These are phyloP conservation scores for Poeciliopsis turrubarensis DNA, from an alignment of 2,113 vertebrate genomes.

Conservation along the genomic window DNA sequence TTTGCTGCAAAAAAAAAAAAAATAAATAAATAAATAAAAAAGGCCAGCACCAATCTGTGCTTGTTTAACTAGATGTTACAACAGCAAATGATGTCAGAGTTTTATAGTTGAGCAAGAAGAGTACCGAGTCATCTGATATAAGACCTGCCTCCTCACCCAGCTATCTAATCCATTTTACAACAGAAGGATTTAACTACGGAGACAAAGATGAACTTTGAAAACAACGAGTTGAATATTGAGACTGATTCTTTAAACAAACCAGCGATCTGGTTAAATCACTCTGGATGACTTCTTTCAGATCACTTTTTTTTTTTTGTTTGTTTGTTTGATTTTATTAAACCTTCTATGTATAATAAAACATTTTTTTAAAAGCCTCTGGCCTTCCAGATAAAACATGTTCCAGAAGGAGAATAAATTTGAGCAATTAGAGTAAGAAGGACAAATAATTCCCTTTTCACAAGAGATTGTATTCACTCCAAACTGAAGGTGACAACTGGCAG, in stretches of 20 bases:
- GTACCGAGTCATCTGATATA: slow-evolving; percentile 17
- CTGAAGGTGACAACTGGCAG: slow-evolving; percentile 73
- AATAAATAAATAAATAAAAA: background rate
- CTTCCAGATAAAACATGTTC: slow-evolving; percentile 5
- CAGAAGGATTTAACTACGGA: background rate
- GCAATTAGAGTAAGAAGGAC: slow-evolving; percentile 49
- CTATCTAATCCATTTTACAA: slow-evolving; percentile 15
- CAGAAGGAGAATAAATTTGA: background rate
- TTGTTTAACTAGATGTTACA: background rate
- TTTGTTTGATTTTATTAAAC: slow-evolving; percentile 1
- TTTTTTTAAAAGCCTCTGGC: background rate
- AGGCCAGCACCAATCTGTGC: background rate
- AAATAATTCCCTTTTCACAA: slow-evolving; percentile 47
- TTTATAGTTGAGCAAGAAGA: slow-evolving; percentile 21
- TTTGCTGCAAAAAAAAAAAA: background rate
- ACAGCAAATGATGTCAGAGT: slow-evolving; percentile 43
- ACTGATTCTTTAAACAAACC: background rate
- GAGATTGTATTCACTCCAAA: slow-evolving; percentile 51
- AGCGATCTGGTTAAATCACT: background rate
- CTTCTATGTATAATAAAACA: background rate
- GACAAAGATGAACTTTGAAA: background rate
- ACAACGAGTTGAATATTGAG: background rate
- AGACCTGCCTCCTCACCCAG: background rate
- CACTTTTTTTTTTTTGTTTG: background rate
- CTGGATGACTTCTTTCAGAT: background rate